Evolutionary conservation across 2,113 vertebrate species (phyloP).

Genomic region (Prunella fulvescens): DNA sequence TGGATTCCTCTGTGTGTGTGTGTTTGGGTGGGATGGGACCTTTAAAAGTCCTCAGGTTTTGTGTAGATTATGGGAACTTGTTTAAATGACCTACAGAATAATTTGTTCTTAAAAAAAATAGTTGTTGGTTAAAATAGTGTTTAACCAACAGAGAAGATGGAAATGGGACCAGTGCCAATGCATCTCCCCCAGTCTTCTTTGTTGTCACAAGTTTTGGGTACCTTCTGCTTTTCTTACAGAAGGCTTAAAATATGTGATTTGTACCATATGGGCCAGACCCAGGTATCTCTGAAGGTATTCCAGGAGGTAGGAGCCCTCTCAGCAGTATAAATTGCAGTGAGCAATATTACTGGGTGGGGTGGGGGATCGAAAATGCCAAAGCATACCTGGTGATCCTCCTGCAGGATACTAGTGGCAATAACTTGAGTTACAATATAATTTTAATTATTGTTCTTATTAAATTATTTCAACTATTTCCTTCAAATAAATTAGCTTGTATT

Average conservation of each 20-base stretch:
- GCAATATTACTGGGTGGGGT: neutral
- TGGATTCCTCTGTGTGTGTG: neutral
- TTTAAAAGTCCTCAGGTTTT: neutral
- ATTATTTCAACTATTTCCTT: neutral
- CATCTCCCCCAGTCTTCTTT: neutral
- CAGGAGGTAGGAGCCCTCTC: neutral
- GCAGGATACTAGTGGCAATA: neutral
- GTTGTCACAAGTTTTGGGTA: neutral
- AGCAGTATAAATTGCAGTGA: neutral
- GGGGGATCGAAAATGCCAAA: neutral
- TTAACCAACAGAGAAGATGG: neutral
- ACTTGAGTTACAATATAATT: neutral
- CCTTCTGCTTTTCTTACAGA: neutral
- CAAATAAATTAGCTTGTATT: neutral
- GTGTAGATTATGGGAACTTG: neutral
- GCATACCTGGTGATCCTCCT: neutral
- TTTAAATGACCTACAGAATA: neutral
- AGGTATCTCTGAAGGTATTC: neutral
- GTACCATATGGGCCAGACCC: neutral
- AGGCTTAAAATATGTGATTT: neutral
- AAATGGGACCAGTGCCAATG: neutral
- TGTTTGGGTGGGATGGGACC: neutral
- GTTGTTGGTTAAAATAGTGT: neutral
- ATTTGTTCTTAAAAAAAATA: neutral
- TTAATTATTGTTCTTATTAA: neutral